Conservation (phyloP, 2,888 invertebrate species). For the Lithophane ornitopus region DNA sequence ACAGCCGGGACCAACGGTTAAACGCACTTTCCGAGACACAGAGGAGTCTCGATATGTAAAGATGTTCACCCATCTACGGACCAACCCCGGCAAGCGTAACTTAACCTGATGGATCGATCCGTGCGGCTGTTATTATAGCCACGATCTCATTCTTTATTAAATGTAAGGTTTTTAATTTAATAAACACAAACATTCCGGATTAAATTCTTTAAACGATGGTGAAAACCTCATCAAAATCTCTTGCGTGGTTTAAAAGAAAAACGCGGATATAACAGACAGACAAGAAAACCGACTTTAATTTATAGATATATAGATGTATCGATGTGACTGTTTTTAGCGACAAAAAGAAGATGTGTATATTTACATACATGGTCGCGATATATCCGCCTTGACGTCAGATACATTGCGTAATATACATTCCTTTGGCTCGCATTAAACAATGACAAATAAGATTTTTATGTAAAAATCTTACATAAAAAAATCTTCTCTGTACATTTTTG, state of each 20-base stretch:
- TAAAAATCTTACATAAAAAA: constrained; percentile 18
- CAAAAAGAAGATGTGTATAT: constrained; percentile 18
- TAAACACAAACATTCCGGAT: too few relatives aligned
- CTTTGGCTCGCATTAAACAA: neutral
- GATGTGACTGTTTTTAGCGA: constrained; percentile 1
- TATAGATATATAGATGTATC: neutral
- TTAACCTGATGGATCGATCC: too few relatives aligned
- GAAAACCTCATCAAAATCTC: neutral
- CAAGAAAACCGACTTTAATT: neutral
- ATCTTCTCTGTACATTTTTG: neutral
- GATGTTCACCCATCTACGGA: too few relatives aligned
- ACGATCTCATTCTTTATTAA: too few relatives aligned
- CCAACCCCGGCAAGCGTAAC: too few relatives aligned
- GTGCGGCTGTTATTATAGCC: too few relatives aligned
- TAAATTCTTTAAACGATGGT: neutral
- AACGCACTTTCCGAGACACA: too few relatives aligned
- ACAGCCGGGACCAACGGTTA: too few relatives aligned
- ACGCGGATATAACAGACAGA: neutral
- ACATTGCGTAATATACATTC: constrained; percentile 24
- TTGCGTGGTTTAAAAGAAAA: neutral
- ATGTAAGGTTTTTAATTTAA: too few relatives aligned
- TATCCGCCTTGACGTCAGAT: constrained; percentile 37
- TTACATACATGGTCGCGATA: constrained; percentile 9
- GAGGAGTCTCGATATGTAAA: too few relatives aligned
- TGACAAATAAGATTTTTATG: constrained; percentile 16